A percentile compares a stretch with the other conserved stretches of the same genome.
Evolutionary conservation across 2,797 vertebrate species (phyloP).

Genomic region (Gadopsis bispinosus): DNA sequence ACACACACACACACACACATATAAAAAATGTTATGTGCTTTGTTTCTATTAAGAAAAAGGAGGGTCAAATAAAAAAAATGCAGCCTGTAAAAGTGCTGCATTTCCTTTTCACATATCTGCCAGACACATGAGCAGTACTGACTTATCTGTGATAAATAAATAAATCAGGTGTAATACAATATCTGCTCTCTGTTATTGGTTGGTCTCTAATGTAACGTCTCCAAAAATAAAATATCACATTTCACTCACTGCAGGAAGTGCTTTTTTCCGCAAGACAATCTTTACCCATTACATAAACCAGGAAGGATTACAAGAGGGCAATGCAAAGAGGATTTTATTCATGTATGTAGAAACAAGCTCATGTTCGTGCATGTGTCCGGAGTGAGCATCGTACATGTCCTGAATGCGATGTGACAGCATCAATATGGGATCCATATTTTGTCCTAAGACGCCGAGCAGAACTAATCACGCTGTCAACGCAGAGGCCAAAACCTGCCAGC

Average conservation of each 20-base stretch:
- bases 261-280: slow-evolving; percentile 8
- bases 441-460: slow-evolving; percentile 59
- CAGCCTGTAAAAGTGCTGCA: neutral
- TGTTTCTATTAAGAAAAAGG: neutral
- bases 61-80: neutral
- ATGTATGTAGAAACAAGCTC: slow-evolving; percentile 1
- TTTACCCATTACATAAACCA: slow-evolving; percentile 12
- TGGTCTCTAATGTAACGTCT: neutral
- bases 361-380: slow-evolving; percentile 19
- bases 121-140: neutral
- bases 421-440: slow-evolving; percentile 72
- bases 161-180: slow-evolving; percentile 6
- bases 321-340: neutral
- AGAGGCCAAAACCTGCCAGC: slow-evolving; percentile 54
- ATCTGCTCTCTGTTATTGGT: slow-evolving; percentile 2
- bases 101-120: neutral
- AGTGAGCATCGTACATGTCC: slow-evolving; percentile 6
- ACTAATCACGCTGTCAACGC: slow-evolving; percentile 63
- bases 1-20: neutral
- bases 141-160: slow-evolving; percentile 11
- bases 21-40: neutral
- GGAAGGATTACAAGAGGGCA: slow-evolving; percentile 8
- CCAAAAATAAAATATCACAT: slow-evolving; percentile 26
- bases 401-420: slow-evolving; percentile 63
- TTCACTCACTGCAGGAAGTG: slow-evolving; percentile 49